A percentile compares a stretch with the other conserved stretches of the same genome.
phyloP scores from a whole-genome alignment of 2,888 invertebrate species.

The Neocrepidodera transversa region DNA sequence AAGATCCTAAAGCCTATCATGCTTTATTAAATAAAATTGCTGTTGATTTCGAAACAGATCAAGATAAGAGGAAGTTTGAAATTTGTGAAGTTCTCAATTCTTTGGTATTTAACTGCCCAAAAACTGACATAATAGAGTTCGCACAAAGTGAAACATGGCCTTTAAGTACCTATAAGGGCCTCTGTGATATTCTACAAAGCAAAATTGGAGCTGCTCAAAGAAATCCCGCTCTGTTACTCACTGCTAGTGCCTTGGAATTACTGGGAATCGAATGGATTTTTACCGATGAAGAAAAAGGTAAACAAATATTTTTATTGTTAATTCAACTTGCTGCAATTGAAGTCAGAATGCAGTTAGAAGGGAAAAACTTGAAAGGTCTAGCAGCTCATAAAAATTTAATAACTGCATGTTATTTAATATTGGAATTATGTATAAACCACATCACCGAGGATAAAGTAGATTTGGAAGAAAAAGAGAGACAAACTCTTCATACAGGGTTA shows the following conservation, averaged over 20 bases:
- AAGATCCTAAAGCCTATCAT: conserved; percentile 80
- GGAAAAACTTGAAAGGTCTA: conserved; percentile 81
- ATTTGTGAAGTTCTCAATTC: conserved; percentile 81
- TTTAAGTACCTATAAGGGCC: conserved; percentile 78
- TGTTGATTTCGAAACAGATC: conserved; percentile 87
- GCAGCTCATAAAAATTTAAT: conserved; percentile 78
- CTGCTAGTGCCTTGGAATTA: conserved; percentile 80
- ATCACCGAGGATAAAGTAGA: conserved; percentile 83
- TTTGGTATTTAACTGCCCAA: conserved; percentile 75
- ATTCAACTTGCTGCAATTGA: conserved; percentile 91
- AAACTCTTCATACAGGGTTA: conserved; percentile 86
- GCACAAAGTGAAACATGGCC: conserved; percentile 82
- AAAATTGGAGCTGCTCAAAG: conserved; percentile 88
- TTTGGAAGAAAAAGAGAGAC: conserved; percentile 88
- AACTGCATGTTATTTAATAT: conserved; percentile 81
- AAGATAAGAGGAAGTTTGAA: conserved; percentile 89
- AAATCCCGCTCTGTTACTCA: conserved; percentile 85
- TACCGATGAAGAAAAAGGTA: conserved; percentile 78
- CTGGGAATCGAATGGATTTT: conserved; percentile 87
- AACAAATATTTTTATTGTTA: conserved; percentile 81
- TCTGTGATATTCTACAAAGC: conserved; percentile 83
- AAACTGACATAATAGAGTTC: conserved; percentile 67
- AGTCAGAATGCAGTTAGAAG: conserved; percentile 92
- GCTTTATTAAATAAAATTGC: conserved; percentile 83
- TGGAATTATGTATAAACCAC: conserved; percentile 80